These are phyloP conservation scores for Acipenser ruthenus DNA, from an alignment of 2,797 vertebrate genomes.

Conservation along the genomic window DNA sequence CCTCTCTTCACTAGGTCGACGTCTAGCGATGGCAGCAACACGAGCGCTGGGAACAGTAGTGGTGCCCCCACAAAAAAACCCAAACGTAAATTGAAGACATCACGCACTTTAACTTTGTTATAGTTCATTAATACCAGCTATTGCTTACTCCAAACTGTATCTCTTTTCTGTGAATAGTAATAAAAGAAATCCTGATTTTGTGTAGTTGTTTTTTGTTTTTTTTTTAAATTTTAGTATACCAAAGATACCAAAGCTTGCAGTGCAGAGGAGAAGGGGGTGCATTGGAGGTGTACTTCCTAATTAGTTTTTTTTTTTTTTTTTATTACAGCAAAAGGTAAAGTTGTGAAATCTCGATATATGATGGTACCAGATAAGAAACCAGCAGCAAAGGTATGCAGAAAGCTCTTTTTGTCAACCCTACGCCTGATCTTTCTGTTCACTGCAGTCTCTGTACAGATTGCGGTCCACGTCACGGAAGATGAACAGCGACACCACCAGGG, in stretches of 20 bases:
- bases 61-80: constrained; percentile 44
- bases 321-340: constrained; percentile 47
- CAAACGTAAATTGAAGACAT: constrained; percentile 46
- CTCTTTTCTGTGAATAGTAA: background rate
- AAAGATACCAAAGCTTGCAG: background rate
- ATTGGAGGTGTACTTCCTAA: background rate
- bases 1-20: constrained; percentile 13
- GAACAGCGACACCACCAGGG: too few relatives aligned
- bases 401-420: background rate
- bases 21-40: constrained; percentile 36
- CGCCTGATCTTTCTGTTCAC: background rate
- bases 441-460: background rate
- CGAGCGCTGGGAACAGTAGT: constrained; percentile 38
- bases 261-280: too few relatives aligned
- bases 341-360: constrained; percentile 74
- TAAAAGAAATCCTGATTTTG: background rate
- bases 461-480: background rate
- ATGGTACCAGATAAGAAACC: constrained; percentile 52
- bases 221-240: background rate
- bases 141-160: background rate
- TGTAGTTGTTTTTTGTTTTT: background rate
- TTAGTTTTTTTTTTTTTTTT: background rate
- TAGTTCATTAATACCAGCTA: background rate
- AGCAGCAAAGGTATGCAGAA: constrained; percentile 51
- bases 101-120: background rate